These are phyloP conservation scores for Rhagonycha lutea DNA, from an alignment of 2,888 invertebrate genomes.

Conservation along the genomic window DNA sequence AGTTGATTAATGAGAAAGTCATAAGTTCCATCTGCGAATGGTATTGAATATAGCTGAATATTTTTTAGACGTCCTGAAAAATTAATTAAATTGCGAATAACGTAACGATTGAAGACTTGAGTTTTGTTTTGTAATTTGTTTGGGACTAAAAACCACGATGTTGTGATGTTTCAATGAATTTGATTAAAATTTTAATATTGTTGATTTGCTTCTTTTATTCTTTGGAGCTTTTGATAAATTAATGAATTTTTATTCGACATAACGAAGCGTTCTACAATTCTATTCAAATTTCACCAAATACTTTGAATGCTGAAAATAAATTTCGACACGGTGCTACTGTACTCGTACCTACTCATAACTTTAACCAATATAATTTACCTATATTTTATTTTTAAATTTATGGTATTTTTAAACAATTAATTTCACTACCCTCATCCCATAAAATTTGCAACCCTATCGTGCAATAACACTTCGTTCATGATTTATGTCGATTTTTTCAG, in stretches of 20 bases:
- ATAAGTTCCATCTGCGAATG: slow-evolving; percentile 40
- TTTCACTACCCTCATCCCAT: slow-evolving; percentile 32
- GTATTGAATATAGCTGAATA: slow-evolving; percentile 29
- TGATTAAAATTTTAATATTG: slow-evolving; percentile 53
- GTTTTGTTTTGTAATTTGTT: slow-evolving; percentile 47
- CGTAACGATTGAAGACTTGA: slow-evolving; percentile 32
- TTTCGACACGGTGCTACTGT: slow-evolving; percentile 7
- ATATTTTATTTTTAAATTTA: slow-evolving; percentile 20
- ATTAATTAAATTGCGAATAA: slow-evolving; percentile 45
- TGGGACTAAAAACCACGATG: slow-evolving; percentile 41
- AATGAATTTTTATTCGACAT: slow-evolving; percentile 43
- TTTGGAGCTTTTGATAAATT: slow-evolving; percentile 42
- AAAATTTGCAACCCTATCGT: slow-evolving; percentile 31
- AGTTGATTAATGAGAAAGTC: slow-evolving; percentile 40
- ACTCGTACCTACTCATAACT: slow-evolving; percentile 19
- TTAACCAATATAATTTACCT: slow-evolving; percentile 23
- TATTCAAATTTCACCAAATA: slow-evolving; percentile 5
- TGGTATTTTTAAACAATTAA: slow-evolving; percentile 23
- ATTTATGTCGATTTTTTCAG: slow-evolving; percentile 45
- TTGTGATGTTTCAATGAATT: slow-evolving; percentile 47
- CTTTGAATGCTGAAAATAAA: slow-evolving; percentile 14
- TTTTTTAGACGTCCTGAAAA: slow-evolving; percentile 40
- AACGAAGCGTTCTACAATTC: slow-evolving; percentile 11
- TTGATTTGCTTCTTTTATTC: slow-evolving; percentile 46
- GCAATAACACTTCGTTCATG: slow-evolving; percentile 50